phyloP scores from a whole-genome alignment of 2,113 vertebrate species.

The Indicator maculatus region DNA sequence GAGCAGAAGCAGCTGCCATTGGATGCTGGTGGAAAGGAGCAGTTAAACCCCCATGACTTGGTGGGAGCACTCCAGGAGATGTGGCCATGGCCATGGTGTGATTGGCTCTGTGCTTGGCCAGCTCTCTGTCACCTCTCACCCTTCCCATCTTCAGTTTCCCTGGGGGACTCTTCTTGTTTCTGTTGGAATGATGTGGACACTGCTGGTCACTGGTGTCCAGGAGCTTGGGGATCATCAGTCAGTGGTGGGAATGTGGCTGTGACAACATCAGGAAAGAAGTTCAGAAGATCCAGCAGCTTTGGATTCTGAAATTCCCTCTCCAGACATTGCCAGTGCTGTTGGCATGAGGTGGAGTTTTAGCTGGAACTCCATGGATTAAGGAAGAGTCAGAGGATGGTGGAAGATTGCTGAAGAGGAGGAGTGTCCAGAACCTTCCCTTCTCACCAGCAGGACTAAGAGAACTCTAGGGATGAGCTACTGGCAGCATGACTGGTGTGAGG shows the following conservation, averaged over 20 bases:
- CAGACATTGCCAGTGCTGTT: background rate
- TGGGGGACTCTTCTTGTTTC: background rate
- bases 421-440: background rate
- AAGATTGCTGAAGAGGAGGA: background rate
- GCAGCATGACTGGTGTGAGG: slow-evolving; percentile 12
- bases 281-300: background rate
- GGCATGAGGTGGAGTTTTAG: accelerated
- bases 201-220: background rate
- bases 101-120: background rate
- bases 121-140: background rate
- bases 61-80: background rate
- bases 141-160: background rate
- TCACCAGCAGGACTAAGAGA: background rate
- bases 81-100: too few species aligned
- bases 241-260: background rate
- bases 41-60: background rate
- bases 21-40: slow-evolving; percentile 4
- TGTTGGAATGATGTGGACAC: background rate
- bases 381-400: background rate
- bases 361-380: background rate
- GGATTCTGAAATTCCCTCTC: background rate
- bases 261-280: background rate
- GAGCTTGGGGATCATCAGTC: background rate
- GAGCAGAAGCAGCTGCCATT: slow-evolving; percentile 26
- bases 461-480: background rate